Percentiles rank a stretch among this genome's conserved stretches.
phyloP scores from a whole-genome alignment of 2,888 invertebrate genomes.

The Acholoe squamosa region DNA sequence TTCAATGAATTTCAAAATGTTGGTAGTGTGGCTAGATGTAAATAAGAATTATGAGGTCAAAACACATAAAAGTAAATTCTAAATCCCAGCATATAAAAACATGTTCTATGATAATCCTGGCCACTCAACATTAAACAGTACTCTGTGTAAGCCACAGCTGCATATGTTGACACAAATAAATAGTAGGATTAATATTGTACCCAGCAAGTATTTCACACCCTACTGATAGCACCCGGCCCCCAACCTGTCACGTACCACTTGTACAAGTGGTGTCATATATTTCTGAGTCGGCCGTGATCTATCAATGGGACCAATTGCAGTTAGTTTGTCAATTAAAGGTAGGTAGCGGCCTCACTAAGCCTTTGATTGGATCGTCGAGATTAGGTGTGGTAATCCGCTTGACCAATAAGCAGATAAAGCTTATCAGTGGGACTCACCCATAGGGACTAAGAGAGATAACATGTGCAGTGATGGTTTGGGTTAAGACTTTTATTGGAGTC shows the following conservation, averaged over 20 bases:
- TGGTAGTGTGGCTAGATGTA: too few species aligned
- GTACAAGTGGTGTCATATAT: constrained; percentile 27
- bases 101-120: too few species aligned
- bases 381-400: background rate
- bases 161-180: background rate
- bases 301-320: constrained; percentile 9
- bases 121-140: too few species aligned
- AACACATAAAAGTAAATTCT: too few species aligned
- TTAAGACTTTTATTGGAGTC: constrained; percentile 46
- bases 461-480: background rate
- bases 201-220: background rate
- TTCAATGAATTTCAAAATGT: too few species aligned
- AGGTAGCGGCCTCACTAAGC: background rate
- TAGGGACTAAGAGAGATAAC: background rate
- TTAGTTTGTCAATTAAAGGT: constrained; percentile 44
- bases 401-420: constrained; percentile 4
- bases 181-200: background rate
- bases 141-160: too few species aligned
- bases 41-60: too few species aligned
- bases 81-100: too few species aligned
- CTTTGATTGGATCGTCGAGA: constrained; percentile 17
- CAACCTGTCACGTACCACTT: background rate
- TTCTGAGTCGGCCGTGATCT: background rate
- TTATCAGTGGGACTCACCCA: background rate
- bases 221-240: background rate